Base-by-base conservation (phyloP, 2,888 invertebrate species). In the Agrilus cyanescens region DNA sequence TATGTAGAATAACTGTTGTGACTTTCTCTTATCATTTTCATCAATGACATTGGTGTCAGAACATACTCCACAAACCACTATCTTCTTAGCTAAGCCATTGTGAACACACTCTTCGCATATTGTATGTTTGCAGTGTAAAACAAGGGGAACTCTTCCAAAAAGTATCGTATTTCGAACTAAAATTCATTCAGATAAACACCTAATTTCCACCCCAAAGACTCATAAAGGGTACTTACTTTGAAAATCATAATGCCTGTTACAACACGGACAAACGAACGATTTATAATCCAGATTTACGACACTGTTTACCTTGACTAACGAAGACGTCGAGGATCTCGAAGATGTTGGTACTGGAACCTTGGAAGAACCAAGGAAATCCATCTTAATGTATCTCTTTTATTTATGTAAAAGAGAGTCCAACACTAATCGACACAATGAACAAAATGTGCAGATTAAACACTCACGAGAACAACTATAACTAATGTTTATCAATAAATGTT, bases 91-190 rank as follows among this genome's bases (percentile, higher is more conserved):
- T 1, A 63, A 46, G 16, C 65, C 58, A 45, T 61, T 65, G 31
- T 57, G 63, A 12, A 78, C 58, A 57, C 85, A 85, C 38, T 66
- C 71, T 50, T 79, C 78, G 53, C 85, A 85, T 53, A 78, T 68
- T 3, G 76, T 69, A 59, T 85, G 85, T 1, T 77, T 77, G 56
- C 85, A 85, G 46, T 69, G 55, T 44, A 84, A 59, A 32, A 82
- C 62, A 16, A 83, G 62, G 0, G 85, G 84, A 7, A 63, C 51
- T 38, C 58, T 58, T 35, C 60, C 63, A 42, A 45, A 32, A 30
- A 46, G 44, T 32, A 34, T 29, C 36, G 46, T 48, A 10, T 44
- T 44, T n/a, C 47, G 40, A 12, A 47, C 55, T 55, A 43, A 12
- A 53, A 55, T 32, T n/a, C 30, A 41, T 13, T 15, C 25, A 38